Conservation (phyloP, 2,888 invertebrate species). For the Arctia plantaginis region DNA sequence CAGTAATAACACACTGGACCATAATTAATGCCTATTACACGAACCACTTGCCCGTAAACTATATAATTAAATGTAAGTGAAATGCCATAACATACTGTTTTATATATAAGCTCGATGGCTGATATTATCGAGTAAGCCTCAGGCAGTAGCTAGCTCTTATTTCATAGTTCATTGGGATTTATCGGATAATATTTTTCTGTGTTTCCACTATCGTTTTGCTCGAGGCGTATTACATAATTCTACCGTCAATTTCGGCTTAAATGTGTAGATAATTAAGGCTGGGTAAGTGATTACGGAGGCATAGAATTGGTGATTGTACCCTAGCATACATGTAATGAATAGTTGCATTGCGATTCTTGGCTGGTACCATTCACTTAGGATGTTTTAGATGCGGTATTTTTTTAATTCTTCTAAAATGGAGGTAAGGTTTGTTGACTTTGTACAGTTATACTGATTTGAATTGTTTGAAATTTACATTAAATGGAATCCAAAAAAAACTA, state of each 20-base stretch:
- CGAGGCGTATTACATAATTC: slow-evolving; percentile 43
- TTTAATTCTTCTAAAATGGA: neutral
- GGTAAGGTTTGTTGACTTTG: neutral
- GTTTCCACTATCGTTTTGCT: slow-evolving; percentile 13
- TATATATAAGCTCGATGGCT: slow-evolving; percentile 21
- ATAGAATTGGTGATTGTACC: slow-evolving; percentile 75
- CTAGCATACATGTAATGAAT: slow-evolving; percentile 62
- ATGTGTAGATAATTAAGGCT: slow-evolving; percentile 61
- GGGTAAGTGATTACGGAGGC: slow-evolving; percentile 62
- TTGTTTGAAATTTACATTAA: neutral
- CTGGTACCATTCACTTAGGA: slow-evolving; percentile 21
- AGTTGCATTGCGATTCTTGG: slow-evolving; percentile 55
- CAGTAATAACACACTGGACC: slow-evolving; percentile 6
- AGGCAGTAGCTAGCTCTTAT: slow-evolving; percentile 25
- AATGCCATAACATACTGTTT: slow-evolving; percentile 32
- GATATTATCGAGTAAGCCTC: slow-evolving; percentile 14
- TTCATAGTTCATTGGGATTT: slow-evolving; percentile 38
- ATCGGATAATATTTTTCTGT: slow-evolving; percentile 13
- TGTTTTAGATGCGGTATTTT: slow-evolving; percentile 22
- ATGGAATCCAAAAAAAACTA: neutral
- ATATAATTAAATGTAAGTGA: slow-evolving; percentile 29
- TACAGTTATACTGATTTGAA: neutral
- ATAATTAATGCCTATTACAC: slow-evolving; percentile 20
- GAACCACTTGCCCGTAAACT: slow-evolving; percentile 19
- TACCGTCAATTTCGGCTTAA: slow-evolving; percentile 40